phyloP scores from a whole-genome alignment of 2,888 invertebrate genomes.

The Drosophila siamana region DNA sequence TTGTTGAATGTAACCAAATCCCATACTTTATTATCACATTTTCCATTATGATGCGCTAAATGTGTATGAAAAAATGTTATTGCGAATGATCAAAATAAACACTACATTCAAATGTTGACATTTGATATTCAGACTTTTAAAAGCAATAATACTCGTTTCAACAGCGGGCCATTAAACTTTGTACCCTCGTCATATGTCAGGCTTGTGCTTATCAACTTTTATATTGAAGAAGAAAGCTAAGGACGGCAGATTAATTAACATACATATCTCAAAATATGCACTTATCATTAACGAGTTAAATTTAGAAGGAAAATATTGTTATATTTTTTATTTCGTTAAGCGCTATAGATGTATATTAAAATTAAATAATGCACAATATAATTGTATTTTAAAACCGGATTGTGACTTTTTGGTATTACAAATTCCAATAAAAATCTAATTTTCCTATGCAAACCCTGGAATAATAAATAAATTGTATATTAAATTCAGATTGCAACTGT shows the following conservation, averaged over 20 bases:
- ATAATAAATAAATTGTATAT: neutral
- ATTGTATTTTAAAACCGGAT: neutral
- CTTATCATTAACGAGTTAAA: slow-evolving; percentile 18
- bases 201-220: slow-evolving; percentile 26
- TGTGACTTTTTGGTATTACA: neutral
- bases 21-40: slow-evolving; percentile 49
- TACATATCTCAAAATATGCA: slow-evolving; percentile 3
- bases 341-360: neutral
- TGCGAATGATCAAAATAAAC: slow-evolving; percentile 2
- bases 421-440: neutral
- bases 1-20: neutral
- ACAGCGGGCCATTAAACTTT: slow-evolving; percentile 56
- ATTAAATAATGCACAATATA: neutral
- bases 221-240: slow-evolving; percentile 11
- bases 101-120: slow-evolving; percentile 13
- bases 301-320: neutral
- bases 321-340: no score
- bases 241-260: slow-evolving; percentile 20
- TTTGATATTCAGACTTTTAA: slow-evolving; percentile 44
- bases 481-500: neutral
- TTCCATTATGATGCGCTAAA: neutral
- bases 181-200: slow-evolving; percentile 5
- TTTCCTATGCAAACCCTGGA: neutral
- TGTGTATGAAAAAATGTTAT: neutral
- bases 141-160: slow-evolving; percentile 1